Evolutionary conservation across 2,888 invertebrate species (phyloP).

Genomic region (Rhaphigaster nebulosa): DNA sequence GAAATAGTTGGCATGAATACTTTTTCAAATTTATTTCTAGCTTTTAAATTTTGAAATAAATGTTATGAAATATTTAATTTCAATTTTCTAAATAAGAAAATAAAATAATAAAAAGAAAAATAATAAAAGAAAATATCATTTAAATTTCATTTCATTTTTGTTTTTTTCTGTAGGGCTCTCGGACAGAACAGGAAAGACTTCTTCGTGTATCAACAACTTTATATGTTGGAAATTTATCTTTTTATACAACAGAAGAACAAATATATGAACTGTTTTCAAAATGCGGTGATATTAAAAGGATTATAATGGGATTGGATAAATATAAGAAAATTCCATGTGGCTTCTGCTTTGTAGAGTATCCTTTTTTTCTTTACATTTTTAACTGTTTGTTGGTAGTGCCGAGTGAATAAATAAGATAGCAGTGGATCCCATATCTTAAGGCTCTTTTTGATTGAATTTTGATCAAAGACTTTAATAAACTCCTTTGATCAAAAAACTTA

Average conservation of each 20-base stretch:
- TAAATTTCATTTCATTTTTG: background rate
- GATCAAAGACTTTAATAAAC: no score
- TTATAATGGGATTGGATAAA: conserved; percentile 98
- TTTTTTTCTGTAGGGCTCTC: conserved; percentile 79
- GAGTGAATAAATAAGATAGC: no score
- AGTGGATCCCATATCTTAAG: no score
- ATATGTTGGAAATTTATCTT: conserved; percentile 97
- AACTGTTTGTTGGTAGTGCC: background rate
- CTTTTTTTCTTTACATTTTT: conserved; percentile 60
- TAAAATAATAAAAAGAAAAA: background rate
- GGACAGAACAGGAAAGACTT: conserved; percentile 87
- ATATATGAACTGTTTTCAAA: conserved; percentile 96
- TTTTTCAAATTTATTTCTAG: background rate
- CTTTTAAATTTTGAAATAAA: background rate
- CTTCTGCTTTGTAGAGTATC: conserved; percentile 98
- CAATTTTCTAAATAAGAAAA: background rate
- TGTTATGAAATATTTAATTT: background rate
- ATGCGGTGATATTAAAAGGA: conserved; percentile 94
- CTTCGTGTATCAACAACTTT: conserved; percentile 84
- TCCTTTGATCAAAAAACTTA: no score
- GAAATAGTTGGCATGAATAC: background rate
- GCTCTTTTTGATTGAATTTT: no score
- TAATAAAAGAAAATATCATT: background rate
- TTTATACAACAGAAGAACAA: conserved; percentile 98
- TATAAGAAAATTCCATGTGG: conserved; percentile 99